Percentiles rank a stretch among this genome's conserved stretches.
Evolutionary conservation across 2,888 invertebrate genomes (phyloP).

Genomic region (Zhengitettix transpicula): DNA sequence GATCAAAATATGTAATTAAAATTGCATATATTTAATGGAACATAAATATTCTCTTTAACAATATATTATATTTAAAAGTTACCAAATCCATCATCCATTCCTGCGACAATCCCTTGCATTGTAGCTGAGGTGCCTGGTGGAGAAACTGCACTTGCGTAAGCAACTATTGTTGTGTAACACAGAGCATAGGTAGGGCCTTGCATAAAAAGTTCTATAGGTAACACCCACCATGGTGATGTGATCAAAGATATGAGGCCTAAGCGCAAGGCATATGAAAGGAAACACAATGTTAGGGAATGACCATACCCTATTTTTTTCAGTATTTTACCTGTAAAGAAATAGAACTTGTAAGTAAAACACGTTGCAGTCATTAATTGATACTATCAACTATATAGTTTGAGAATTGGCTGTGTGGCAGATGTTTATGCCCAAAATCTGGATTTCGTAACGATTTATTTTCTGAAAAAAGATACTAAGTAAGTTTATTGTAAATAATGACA

Average conservation of each 20-base stretch:
- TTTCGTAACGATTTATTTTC: too few species aligned
- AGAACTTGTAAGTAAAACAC: neutral
- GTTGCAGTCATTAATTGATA: too few species aligned
- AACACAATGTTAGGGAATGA: slow-evolving; percentile 57
- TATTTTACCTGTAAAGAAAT: slow-evolving; percentile 43
- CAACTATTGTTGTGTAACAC: slow-evolving; percentile 66
- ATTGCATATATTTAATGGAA: too few species aligned
- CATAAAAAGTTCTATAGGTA: slow-evolving; percentile 62
- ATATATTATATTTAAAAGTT: slow-evolving; percentile 15
- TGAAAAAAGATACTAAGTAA: too few species aligned
- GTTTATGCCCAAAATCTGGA: too few species aligned
- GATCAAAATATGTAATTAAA: too few species aligned
- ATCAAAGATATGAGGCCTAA: slow-evolving; percentile 59
- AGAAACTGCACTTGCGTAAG: slow-evolving; percentile 43
- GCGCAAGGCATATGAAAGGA: slow-evolving; percentile 57
- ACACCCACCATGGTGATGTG: slow-evolving; percentile 64
- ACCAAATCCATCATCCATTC: slow-evolving; percentile 78
- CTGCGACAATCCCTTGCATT: slow-evolving; percentile 70
- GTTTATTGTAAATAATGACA: too few species aligned
- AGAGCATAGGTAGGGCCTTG: slow-evolving; percentile 79
- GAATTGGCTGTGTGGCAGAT: too few species aligned
- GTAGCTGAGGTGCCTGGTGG: slow-evolving; percentile 65
- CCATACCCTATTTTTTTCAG: slow-evolving; percentile 64
- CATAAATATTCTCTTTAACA: too few species aligned
- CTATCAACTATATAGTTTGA: too few species aligned